phyloP scores from a whole-genome alignment of 2,888 invertebrate species.

The Heliconius erato region DNA sequence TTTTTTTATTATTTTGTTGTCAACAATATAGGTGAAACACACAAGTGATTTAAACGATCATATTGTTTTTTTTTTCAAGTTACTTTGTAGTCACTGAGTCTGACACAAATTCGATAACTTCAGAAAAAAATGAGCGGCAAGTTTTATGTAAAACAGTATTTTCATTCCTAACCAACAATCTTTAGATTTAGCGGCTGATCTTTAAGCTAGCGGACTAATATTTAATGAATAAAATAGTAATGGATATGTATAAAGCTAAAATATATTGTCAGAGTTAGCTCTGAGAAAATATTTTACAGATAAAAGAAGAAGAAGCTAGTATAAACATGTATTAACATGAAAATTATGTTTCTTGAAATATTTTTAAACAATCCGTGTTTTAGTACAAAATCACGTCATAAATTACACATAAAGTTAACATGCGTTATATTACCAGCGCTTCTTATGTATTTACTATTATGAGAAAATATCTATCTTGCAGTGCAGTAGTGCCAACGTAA shows the following conservation, averaged over 20 bases:
- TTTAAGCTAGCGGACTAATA: not conserved
- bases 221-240: too few species aligned
- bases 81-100: too few species aligned
- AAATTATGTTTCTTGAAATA: not conserved
- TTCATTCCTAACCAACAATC: not conserved
- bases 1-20: not conserved
- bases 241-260: not conserved
- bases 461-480: constrained; percentile 30
- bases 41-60: not conserved
- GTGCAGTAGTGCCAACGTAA: constrained; percentile 58
- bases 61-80: not conserved
- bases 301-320: not conserved
- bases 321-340: not conserved
- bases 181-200: not conserved
- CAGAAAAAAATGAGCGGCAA: not conserved
- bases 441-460: constrained; percentile 8
- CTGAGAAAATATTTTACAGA: not conserved
- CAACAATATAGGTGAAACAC: not conserved
- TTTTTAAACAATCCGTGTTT: constrained; percentile 3
- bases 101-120: too few species aligned
- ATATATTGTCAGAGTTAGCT: not conserved
- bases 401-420: constrained; percentile 16
- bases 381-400: constrained; percentile 5
- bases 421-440: not conserved
- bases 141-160: not conserved